Base-by-base conservation (phyloP, 2,888 invertebrate species). In the Ypsolopha scabrella region DNA sequence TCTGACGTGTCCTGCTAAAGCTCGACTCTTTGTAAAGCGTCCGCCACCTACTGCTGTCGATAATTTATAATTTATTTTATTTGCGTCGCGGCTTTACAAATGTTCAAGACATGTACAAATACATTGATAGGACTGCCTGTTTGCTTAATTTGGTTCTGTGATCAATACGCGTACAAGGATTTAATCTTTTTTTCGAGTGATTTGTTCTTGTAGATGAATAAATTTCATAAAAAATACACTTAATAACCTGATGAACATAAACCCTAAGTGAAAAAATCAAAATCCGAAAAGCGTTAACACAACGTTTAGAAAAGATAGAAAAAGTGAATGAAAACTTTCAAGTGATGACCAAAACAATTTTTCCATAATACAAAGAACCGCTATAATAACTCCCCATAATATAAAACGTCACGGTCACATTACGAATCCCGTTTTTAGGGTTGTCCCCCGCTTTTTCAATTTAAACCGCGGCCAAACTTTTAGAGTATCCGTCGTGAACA, bases 401-500 rank as follows among this genome's bases (percentile, higher is more conserved):
- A 74, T 75, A 77, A 79, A 85, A 81, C 80, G 81, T 81, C 83
- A 77, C 69, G 69, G 66, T 62, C 67, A 68, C 70, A 71, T 74
- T 70, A 53, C 35, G 66, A 62, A 24, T 63, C 64, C 63, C 59
- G 61, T 61, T 68, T 70, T 73, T 75, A 76, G 83, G 86, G 81
- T 73, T 79, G 80, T 78, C 78, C 83, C 86, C 81, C 65, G 67
- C 60, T 75, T 75, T 83, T 82, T 82, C 82, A 86, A 81, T 86
- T 86, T 86, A 81, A 86, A 83, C 73, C 80, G 71, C 49, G 36
- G 45, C 33, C 48, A 44, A 47, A 52, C 13, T 50, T 81, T 80
- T 79, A 24, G 34, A 82, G 80, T 76, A 76, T 72, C 69, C 79
- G 81, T 80, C 80, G 72, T 69, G 73, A 72, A 71, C 81, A 80